phyloP scores from a whole-genome alignment of 64 coral and sea anemone species.

The Exaiptasia diaphana region DNA sequence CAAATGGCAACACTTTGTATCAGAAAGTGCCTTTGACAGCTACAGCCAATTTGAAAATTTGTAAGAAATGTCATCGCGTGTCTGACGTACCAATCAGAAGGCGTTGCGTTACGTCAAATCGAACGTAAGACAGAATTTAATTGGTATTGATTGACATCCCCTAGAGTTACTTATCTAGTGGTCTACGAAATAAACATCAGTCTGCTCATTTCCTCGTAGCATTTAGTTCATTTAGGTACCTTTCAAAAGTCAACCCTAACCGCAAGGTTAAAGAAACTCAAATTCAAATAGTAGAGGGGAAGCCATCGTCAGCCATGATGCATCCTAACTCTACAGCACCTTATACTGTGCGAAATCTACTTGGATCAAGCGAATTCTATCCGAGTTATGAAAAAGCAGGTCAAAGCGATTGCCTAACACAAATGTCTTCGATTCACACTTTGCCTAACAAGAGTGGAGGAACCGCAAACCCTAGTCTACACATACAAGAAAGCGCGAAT shows the following conservation, averaged over 20 bases:
- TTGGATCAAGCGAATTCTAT: slow-evolving; percentile 74
- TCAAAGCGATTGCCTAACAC: slow-evolving; percentile 81
- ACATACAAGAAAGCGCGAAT: slow-evolving; percentile 66
- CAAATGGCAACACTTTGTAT: slow-evolving; percentile 99
- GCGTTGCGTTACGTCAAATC: slow-evolving; percentile 94
- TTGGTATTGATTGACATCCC: slow-evolving; percentile 99
- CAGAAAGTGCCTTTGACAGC: slow-evolving; percentile 95
- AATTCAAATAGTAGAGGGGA: slow-evolving; percentile 43
- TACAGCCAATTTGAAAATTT: slow-evolving; percentile 96
- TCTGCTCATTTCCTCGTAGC: slow-evolving; percentile 95
- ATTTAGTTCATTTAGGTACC: slow-evolving; percentile 98
- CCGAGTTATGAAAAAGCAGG: slow-evolving; percentile 83
- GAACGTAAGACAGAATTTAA: slow-evolving; percentile 97
- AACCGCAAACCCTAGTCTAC: slow-evolving; percentile 73
- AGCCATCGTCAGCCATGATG: slow-evolving; percentile 55
- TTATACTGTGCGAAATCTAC: slow-evolving; percentile 82
- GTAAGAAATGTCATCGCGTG: slow-evolving; percentile 99
- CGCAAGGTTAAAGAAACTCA: slow-evolving; percentile 52
- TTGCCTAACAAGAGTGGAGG: slow-evolving; percentile 85
- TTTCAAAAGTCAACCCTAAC: slow-evolving; percentile 98
- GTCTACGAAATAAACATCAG: slow-evolving; percentile 99
- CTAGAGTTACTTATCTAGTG: slow-evolving; percentile 98
- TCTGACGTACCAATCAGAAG: slow-evolving; percentile 92
- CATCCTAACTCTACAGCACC: slow-evolving; percentile 85
- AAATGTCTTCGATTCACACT: slow-evolving; percentile 84